Evolutionary conservation across 2,888 invertebrate genomes (phyloP).

Genomic region (Miltochrista miniata): DNA sequence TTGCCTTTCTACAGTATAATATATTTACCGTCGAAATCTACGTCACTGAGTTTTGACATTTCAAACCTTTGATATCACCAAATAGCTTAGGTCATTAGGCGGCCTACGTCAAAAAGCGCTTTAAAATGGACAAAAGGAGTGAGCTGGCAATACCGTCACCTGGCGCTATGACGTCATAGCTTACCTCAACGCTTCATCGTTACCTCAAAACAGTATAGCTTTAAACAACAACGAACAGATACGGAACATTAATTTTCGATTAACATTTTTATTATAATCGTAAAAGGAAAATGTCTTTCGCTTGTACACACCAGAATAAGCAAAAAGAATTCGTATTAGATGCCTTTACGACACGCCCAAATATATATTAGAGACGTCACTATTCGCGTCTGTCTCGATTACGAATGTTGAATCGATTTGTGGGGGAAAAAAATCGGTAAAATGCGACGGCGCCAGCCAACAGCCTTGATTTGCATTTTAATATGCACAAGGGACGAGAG

Average conservation of each 20-base stretch:
- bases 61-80: constrained; percentile 7
- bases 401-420: constrained; percentile 59
- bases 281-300: constrained; percentile 52
- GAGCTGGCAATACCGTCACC: not conserved
- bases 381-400: constrained; percentile 62
- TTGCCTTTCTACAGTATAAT: no score
- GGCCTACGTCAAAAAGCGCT: constrained; percentile 27
- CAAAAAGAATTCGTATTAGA: constrained; percentile 68
- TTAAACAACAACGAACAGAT: constrained; percentile 31
- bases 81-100: constrained; percentile 26
- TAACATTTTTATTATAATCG: constrained; percentile 61
- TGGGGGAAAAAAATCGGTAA: constrained; percentile 44
- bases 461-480: constrained; percentile 78
- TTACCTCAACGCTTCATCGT: not conserved
- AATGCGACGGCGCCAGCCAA: constrained; percentile 39
- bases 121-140: constrained; percentile 32
- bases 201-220: constrained; percentile 17
- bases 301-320: constrained; percentile 66
- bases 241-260: constrained; percentile 64
- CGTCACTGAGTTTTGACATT: no score
- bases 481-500: constrained; percentile 69
- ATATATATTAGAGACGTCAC: constrained; percentile 74
- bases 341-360: constrained; percentile 63
- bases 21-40: no score
- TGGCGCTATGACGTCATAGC: not conserved